Percentiles rank a stretch among this genome's conserved stretches.
phyloP scores from a whole-genome alignment of 2,888 invertebrate species.

The Mythimna pallens region DNA sequence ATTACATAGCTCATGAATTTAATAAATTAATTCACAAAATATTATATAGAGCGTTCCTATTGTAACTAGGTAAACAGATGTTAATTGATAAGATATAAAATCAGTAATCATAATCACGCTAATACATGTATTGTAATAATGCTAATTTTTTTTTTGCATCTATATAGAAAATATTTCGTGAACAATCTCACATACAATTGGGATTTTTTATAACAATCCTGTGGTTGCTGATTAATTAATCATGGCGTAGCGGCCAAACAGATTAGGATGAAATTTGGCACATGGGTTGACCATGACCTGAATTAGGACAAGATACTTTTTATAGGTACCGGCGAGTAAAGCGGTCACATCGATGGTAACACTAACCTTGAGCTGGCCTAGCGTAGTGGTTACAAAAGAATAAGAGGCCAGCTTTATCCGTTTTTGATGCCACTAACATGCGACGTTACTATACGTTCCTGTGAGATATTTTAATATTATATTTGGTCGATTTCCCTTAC shows the following conservation, averaged over 20 bases:
- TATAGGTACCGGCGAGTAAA: neutral
- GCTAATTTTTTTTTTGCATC: neutral
- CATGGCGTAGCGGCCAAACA: neutral
- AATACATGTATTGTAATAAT: neutral
- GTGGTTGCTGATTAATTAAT: neutral
- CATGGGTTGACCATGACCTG: slow-evolving; percentile 6
- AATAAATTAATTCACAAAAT: slow-evolving; percentile 14
- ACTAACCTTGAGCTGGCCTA: neutral
- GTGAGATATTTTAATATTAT: neutral
- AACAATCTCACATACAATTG: too few species aligned
- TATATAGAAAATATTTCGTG: neutral
- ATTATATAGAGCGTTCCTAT: slow-evolving; percentile 21
- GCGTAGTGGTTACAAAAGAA: neutral
- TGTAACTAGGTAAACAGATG: slow-evolving; percentile 2
- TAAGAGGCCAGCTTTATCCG: neutral
- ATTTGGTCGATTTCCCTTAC: neutral
- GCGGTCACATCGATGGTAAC: neutral
- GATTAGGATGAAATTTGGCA: neutral
- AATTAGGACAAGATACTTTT: neutral
- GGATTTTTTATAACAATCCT: neutral
- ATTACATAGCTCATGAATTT: neutral
- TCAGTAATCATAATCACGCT: slow-evolving; percentile 10
- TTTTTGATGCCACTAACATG: neutral
- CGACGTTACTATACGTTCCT: neutral
- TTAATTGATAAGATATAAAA: slow-evolving; percentile 38